These are phyloP conservation scores for Campoplex nolae DNA, from an alignment of 2,888 invertebrate species.

Conservation along the genomic window DNA sequence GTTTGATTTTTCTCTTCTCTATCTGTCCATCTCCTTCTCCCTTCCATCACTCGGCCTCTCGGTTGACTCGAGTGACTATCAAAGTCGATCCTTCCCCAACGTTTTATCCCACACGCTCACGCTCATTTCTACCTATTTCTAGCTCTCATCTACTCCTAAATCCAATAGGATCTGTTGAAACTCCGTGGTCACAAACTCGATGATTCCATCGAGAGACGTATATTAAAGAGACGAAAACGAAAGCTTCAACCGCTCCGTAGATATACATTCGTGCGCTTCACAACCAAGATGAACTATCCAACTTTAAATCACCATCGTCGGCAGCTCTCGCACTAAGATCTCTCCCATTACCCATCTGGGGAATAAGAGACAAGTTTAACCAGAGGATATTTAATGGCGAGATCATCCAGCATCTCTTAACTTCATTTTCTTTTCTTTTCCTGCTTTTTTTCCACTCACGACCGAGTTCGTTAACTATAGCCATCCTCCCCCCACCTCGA, in stretches of 20 bases:
- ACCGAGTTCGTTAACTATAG: conserved; percentile 44
- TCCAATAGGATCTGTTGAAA: conserved; percentile 59
- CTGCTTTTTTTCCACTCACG: conserved; percentile 28
- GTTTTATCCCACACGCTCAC: conserved; percentile 23
- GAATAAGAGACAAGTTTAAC: conserved; percentile 53
- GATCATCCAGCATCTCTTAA: conserved; percentile 44
- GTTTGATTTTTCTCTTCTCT: conserved; percentile 57
- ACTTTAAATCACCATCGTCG: conserved; percentile 65
- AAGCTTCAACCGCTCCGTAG: neutral
- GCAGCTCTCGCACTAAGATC: conserved; percentile 54
- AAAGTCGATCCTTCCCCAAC: conserved; percentile 51
- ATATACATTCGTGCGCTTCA: conserved; percentile 1
- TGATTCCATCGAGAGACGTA: conserved; percentile 62
- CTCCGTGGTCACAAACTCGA: conserved; percentile 62
- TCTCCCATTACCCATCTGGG: conserved; percentile 58
- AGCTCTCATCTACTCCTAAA: conserved; percentile 50
- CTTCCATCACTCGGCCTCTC: conserved; percentile 55
- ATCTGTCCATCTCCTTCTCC: conserved; percentile 61
- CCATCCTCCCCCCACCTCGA: conserved; percentile 32
- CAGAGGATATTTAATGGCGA: conserved; percentile 44
- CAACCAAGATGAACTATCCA: conserved; percentile 68
- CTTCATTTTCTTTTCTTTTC: neutral
- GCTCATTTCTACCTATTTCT: conserved; percentile 31
- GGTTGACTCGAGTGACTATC: conserved; percentile 63
- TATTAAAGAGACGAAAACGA: conserved; percentile 33